These are phyloP conservation scores for Drosophila sordidapex DNA, from an alignment of 2,888 invertebrate genomes.

Conservation along the genomic window DNA sequence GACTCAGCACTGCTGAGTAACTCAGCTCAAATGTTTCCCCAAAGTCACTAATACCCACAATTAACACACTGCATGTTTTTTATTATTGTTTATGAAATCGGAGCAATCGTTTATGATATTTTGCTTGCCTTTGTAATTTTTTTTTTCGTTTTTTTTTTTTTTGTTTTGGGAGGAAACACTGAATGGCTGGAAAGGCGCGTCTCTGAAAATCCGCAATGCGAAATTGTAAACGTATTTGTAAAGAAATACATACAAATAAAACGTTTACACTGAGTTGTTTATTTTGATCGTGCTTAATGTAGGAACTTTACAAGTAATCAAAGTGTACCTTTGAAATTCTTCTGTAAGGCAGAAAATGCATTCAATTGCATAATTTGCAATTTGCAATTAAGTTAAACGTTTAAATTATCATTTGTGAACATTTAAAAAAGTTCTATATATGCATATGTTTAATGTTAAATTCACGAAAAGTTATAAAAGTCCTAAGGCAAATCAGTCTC, in stretches of 20 bases:
- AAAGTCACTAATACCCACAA: slow-evolving; percentile 45
- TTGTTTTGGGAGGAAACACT: slow-evolving; percentile 35
- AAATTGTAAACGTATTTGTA: slow-evolving; percentile 38
- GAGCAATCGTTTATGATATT: slow-evolving; percentile 59
- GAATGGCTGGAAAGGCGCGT: slow-evolving; percentile 37
- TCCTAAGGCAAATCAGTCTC: neutral
- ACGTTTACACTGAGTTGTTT: slow-evolving; percentile 21
- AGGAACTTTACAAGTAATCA: neutral
- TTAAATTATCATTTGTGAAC: neutral
- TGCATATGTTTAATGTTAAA: neutral
- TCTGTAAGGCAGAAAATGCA: neutral
- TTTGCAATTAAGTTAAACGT: neutral
- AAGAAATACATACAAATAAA: slow-evolving; percentile 22
- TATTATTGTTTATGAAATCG: slow-evolving; percentile 72
- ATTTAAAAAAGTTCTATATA: neutral
- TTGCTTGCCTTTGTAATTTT: slow-evolving; percentile 42
- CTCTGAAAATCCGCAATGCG: slow-evolving; percentile 34
- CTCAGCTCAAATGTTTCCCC: slow-evolving; percentile 41
- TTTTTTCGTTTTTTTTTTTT: slow-evolving; percentile 25
- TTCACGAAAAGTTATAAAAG: neutral
- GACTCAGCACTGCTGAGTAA: slow-evolving; percentile 54
- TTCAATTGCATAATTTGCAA: neutral
- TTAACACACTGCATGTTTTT: slow-evolving; percentile 59
- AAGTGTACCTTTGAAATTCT: neutral
- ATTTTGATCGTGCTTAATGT: slow-evolving; percentile 29